Base-by-base conservation (phyloP, 2,888 invertebrate genomes). In the Anorthoa munda region DNA sequence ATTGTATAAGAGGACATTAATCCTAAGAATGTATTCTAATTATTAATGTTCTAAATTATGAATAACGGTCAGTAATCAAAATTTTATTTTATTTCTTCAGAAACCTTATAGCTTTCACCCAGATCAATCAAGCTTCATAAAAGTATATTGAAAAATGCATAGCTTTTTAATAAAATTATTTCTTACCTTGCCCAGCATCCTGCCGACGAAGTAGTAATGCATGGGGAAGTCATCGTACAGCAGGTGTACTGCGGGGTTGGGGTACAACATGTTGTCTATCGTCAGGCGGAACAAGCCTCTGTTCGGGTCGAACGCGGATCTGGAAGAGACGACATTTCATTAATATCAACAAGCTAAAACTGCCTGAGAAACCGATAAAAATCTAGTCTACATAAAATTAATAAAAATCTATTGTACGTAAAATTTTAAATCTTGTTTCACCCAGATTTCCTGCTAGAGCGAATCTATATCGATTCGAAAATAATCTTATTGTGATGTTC, bases 281-380 rank as follows among this genome's bases (percentile, higher is more conserved):
- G 99, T 99, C 50, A 99, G 92, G 81, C 97, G 95, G 92, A 99
- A 99, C 92, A 99, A 98, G 0, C 99, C 99, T 70, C 99, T 97
- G 93, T 99, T 99, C 0, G 99, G 99, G 96, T 99, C 99, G 91
- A 99, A 99, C 0, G 98, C 98, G 0, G 99, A 99, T 83, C 96
- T 96, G 88, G 17, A 90, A 91, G 46, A 51, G 21, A 15, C 55
- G 64, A 59, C 39, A 45, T 18, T 23, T 23, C 13, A 9, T 39
- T 13, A 51, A 60, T 55, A 39, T 39, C 39, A 39, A 39, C 7
- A 39, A 31, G 31, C 7, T 31, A 31, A 26, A 26, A 26, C 26
- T 2, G 26, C 4, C 26, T 26, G 26, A 2, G 4, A 26, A 4
- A 26, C 26, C 26, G n/a, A 31, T 31, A 39, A 39, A 39, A 9